Evolutionary conservation across 2,797 vertebrate species (phyloP), one percentile per base, ranked within the genome.

Genomic region (Myotis findleyi): DNA sequence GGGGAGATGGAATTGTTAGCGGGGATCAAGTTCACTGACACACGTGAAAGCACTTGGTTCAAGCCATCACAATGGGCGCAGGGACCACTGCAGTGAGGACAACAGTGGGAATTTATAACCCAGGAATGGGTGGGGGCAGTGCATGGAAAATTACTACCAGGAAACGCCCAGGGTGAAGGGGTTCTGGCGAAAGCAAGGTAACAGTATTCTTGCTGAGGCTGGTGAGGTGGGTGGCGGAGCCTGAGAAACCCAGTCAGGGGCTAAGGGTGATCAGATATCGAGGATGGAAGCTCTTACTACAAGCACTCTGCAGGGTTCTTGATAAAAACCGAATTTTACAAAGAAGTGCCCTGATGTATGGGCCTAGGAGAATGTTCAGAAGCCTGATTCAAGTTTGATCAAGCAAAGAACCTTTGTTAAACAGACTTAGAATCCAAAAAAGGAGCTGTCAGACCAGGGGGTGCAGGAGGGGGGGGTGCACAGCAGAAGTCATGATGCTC

Each of bases 61-160:
- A 17, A 72, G 53, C 36, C 17, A 1, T 4, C 20, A 5, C 14
- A 51, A 18, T 1, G 2, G 36, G 23, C 0, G 3, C 21, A 20
- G 71, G 71, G 57, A 9, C 8, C 27, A 2, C 20, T 27, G 47
- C 71, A 21, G 23, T 13, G 55, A n/a, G 8, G n/a, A n/a, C 36
- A 38, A 36, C 87, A 38, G 64, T 1, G 36, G 36, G 38, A 17
- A 72, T 7, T 6, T 5, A 27, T 13, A 18, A 41, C 25, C 57
- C 25, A 75, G 49, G 25, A 23, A 12, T 20, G 18, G 55, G n/a
- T 2, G 7, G 44, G 66, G 30, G 47, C 18, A 6, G 30, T 11
- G 14, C 44, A 36, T 27, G 66, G 57, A 16, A 27, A n/a, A 20
- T 79, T 1, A 49, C 47, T 25, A 21, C 33, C 12, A 11, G 9